Conservation (phyloP, 2,113 vertebrate genomes). For the Castor canadensis region DNA sequence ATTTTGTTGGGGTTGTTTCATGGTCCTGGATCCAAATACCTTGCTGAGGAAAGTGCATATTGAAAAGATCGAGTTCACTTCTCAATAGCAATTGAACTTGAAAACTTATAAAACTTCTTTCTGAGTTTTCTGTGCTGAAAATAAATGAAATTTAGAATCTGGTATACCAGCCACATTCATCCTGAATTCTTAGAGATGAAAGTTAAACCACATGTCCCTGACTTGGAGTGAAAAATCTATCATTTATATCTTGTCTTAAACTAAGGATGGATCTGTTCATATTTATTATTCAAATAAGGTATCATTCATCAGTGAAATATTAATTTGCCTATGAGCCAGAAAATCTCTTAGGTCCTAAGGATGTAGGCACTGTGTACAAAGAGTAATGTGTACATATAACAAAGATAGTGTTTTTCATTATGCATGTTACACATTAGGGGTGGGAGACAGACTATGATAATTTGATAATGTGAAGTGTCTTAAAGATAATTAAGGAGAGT, state of each 20-base stretch:
- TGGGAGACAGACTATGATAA: not conserved
- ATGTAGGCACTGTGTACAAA: not conserved
- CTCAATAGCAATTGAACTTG: not conserved
- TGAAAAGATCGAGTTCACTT: not conserved
- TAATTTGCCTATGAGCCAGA: not conserved
- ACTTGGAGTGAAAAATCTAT: not conserved
- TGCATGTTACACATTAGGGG: not conserved
- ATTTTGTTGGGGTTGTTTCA: not conserved
- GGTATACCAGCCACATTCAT: not conserved
- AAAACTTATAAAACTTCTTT: not conserved
- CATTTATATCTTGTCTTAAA: not conserved
- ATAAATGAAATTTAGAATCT: slow-evolving; percentile 3
- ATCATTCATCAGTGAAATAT: not conserved
- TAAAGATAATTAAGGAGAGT: not conserved
- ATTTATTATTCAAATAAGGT: not conserved
- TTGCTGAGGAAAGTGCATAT: not conserved
- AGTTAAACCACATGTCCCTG: not conserved
- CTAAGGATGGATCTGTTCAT: not conserved
- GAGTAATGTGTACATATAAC: not conserved
- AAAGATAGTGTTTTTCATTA: not conserved
- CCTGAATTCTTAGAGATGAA: slow-evolving; percentile 1
- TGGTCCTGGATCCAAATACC: not conserved
- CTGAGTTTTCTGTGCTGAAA: not conserved
- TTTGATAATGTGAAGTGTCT: not conserved
- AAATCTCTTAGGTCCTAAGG: not conserved